Evolutionary conservation across 2,888 invertebrate genomes (phyloP).

Genomic region (Congeria kusceri): DNA sequence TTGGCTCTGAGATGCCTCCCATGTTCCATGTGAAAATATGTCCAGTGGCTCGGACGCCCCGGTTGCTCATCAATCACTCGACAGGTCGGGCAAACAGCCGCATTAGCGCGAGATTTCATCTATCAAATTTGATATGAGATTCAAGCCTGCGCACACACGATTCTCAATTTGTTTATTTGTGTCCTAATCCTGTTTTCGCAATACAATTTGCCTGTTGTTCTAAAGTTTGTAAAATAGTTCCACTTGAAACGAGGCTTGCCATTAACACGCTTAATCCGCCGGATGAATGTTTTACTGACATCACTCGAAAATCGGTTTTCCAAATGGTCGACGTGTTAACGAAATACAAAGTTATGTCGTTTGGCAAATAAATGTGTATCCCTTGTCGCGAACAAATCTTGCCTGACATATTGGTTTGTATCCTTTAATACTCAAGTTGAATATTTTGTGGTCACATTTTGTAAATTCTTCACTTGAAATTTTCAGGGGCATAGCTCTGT

Average conservation of each 20-base stretch:
- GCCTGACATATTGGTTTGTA: conserved; percentile 61
- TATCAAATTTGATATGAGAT: conserved; percentile 34
- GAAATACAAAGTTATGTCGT: conserved; percentile 48
- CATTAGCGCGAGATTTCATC: conserved; percentile 38
- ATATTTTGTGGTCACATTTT: conserved; percentile 29
- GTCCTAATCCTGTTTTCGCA: conserved; percentile 54
- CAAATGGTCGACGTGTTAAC: conserved; percentile 46
- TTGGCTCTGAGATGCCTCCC: too few relatives aligned
- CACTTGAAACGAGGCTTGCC: conserved; percentile 47
- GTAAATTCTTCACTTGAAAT: conserved; percentile 39
- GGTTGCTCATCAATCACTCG: conserved; percentile 38
- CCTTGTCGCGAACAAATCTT: conserved; percentile 41
- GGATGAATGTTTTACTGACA: neutral
- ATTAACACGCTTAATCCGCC: conserved; percentile 48
- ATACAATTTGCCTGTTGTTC: conserved; percentile 59
- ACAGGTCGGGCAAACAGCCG: conserved; percentile 35
- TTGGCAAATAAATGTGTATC: conserved; percentile 61
- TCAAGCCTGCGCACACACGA: conserved; percentile 49
- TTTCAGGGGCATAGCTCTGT: conserved; percentile 17
- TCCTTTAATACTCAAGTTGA: conserved; percentile 43
- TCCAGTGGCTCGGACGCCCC: neutral
- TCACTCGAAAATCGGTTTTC: conserved; percentile 6
- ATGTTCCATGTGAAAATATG: too few relatives aligned
- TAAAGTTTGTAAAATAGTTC: conserved; percentile 55
- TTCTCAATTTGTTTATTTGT: conserved; percentile 60